A percentile compares a stretch with the other conserved stretches of the same genome.
Evolutionary conservation across 1,140 invertebrate genomes (phyloP).

Genomic region (Orius insidiosus): DNA sequence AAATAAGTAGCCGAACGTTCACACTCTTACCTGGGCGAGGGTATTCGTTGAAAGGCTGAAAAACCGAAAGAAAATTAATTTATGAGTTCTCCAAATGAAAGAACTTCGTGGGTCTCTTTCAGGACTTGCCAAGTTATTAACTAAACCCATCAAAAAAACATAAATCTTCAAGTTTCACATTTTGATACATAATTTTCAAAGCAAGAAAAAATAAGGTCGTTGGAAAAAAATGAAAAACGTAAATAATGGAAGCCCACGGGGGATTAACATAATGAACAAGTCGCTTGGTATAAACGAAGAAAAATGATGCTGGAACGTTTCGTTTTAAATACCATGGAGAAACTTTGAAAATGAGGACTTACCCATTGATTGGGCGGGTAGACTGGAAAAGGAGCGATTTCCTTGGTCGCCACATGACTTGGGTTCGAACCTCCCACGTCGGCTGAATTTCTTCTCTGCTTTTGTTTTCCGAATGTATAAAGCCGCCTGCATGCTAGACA

Average conservation of each 20-base stretch:
- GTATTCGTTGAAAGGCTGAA: too few species aligned
- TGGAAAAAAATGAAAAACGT: not conserved
- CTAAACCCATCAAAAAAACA: too few species aligned
- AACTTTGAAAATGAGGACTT: conserved; percentile 24
- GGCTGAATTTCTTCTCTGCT: conserved; percentile 54
- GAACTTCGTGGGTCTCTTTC: too few species aligned
- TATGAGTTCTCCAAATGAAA: too few species aligned
- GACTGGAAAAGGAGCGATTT: conserved; percentile 63
- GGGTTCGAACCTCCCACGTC: conserved; percentile 54
- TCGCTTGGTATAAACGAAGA: not conserved
- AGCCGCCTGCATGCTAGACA: conserved; percentile 57
- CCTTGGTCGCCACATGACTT: conserved; percentile 66
- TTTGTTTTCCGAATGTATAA: conserved; percentile 73
- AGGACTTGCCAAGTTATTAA: too few species aligned
- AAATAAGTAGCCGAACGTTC: too few species aligned
- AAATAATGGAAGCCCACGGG: not conserved
- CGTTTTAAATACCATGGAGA: not conserved
- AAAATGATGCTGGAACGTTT: not conserved
- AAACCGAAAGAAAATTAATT: too few species aligned
- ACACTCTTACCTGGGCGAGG: too few species aligned
- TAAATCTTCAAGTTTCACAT: too few species aligned
- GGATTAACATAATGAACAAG: not conserved
- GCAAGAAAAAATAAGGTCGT: not conserved
- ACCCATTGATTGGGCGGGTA: conserved; percentile 64
- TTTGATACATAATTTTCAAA: too few species aligned